Evolutionary conservation across 1,140 invertebrate species (phyloP).

Genomic region (Tetragnatha versicolor): DNA sequence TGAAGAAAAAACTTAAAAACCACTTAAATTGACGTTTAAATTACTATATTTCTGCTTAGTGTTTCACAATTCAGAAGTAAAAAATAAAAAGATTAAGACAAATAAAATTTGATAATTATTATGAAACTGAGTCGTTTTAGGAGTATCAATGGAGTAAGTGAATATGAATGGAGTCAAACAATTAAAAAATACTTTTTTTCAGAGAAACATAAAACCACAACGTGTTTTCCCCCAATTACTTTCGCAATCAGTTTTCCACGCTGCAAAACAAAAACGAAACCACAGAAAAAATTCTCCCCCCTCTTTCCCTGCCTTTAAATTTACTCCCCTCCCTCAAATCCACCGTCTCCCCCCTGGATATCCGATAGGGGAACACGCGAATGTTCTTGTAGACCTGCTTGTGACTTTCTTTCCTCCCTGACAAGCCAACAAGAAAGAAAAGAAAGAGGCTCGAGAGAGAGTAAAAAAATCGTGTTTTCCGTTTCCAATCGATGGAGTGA

Average conservation of each 20-base stretch:
- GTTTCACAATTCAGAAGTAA: too few relatives aligned
- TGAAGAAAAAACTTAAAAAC: too few relatives aligned
- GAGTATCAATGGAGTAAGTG: too few relatives aligned
- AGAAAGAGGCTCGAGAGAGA: neutral
- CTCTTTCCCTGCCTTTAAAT: neutral
- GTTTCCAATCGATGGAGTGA: conserved; percentile 12
- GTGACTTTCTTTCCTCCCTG: neutral
- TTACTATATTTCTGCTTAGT: too few relatives aligned
- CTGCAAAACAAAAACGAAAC: neutral
- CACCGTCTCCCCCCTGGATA: neutral
- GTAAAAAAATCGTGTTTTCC: conserved; percentile 1
- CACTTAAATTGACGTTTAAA: too few relatives aligned
- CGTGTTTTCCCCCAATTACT: conserved; percentile 25
- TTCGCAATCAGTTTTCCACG: conserved; percentile 21
- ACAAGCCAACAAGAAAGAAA: conserved; percentile 15
- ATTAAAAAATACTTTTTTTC: too few relatives aligned
- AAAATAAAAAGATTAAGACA: too few relatives aligned
- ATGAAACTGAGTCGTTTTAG: too few relatives aligned
- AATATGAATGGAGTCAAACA: too few relatives aligned
- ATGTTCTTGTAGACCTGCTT: conserved; percentile 23
- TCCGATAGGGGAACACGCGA: conserved; percentile 18
- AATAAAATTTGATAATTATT: too few relatives aligned
- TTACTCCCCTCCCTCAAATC: neutral
- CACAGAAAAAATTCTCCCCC: neutral
- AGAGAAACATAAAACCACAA: too few relatives aligned